Evolutionary conservation across 2,888 invertebrate genomes (phyloP).

Genomic region (Tetragonula carbonaria): DNA sequence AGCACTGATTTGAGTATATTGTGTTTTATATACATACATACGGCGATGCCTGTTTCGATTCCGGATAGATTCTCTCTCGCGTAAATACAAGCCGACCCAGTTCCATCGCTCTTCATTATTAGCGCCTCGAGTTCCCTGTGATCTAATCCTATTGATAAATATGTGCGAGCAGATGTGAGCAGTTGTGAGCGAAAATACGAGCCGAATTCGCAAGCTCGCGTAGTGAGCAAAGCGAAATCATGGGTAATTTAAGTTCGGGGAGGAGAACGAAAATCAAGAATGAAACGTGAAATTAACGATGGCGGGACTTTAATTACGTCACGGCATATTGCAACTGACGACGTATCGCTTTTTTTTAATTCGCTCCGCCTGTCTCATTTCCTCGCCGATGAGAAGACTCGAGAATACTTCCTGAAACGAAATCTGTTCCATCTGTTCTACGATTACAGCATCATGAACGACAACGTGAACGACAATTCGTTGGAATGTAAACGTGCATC

Average conservation of each 20-base stretch:
- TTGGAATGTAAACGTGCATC: background rate
- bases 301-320: too few species aligned
- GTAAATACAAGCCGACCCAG: background rate
- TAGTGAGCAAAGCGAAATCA: too few species aligned
- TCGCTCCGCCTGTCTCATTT: too few species aligned
- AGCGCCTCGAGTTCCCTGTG: background rate
- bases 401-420: too few species aligned
- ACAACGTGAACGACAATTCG: background rate
- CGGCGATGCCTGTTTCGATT: background rate
- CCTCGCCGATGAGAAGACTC: too few species aligned
- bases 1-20: constrained; percentile 31
- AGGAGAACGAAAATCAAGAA: too few species aligned
- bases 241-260: too few species aligned
- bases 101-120: background rate
- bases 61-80: background rate
- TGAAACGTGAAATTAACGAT: too few species aligned
- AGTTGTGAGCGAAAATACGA: background rate
- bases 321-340: too few species aligned
- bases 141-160: background rate
- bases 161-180: background rate
- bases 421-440: too few species aligned
- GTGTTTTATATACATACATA: constrained; percentile 7
- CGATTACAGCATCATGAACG: background rate
- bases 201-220: too few species aligned
- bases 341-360: too few species aligned